Conservation (phyloP, 2,797 vertebrate species). For the Notolabrus celidotus region DNA sequence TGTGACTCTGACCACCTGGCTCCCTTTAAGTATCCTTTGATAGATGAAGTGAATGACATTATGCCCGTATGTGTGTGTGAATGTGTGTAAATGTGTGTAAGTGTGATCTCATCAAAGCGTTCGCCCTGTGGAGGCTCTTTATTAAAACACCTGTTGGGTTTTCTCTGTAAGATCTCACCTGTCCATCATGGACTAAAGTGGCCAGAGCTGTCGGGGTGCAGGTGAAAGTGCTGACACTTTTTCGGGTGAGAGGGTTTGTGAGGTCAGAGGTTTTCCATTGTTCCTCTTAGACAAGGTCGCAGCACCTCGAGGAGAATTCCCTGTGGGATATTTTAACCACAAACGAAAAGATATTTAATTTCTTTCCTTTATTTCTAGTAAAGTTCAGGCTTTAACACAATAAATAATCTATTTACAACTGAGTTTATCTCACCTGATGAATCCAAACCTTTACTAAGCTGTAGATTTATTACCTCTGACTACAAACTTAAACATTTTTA, state of each 20-base stretch:
- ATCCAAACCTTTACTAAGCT: too few relatives aligned
- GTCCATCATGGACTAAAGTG: conserved; percentile 16
- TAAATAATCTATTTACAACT: too few relatives aligned
- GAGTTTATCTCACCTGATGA: too few relatives aligned
- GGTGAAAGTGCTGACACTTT: neutral
- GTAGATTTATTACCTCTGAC: too few relatives aligned
- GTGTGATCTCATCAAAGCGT: conserved; percentile 49
- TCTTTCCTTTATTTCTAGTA: too few relatives aligned
- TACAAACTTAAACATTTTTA: too few relatives aligned
- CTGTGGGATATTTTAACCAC: too few relatives aligned
- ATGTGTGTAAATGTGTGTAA: conserved; percentile 7
- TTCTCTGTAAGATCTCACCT: conserved; percentile 34
- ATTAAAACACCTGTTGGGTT: conserved; percentile 71
- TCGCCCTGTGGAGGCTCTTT: conserved; percentile 54
- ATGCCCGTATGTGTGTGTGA: conserved; percentile 6
- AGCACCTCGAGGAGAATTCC: too few relatives aligned
- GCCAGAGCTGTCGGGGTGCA: neutral
- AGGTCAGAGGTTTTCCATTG: too few relatives aligned
- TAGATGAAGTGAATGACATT: conserved; percentile 53
- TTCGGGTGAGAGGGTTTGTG: neutral
- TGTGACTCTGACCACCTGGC: conserved; percentile 76
- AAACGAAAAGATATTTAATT: too few relatives aligned
- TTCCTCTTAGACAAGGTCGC: too few relatives aligned
- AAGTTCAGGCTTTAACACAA: too few relatives aligned
- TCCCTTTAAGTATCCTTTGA: conserved; percentile 63